These are phyloP conservation scores for Caenorhabditis angaria DNA, from an alignment of 2,888 invertebrate genomes.

Conservation along the genomic window DNA sequence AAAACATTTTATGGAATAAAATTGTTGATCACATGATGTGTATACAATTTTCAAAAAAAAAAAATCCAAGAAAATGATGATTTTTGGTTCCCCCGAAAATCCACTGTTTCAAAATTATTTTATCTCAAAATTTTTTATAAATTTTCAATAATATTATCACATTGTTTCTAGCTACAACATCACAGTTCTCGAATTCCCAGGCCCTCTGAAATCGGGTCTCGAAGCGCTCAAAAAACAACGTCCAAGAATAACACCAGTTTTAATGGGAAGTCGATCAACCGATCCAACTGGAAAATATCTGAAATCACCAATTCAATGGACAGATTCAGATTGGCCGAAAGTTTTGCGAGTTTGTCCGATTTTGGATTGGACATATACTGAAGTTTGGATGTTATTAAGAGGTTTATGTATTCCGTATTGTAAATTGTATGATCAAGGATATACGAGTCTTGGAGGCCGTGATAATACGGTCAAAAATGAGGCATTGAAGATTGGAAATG, in stretches of 20 bases:
- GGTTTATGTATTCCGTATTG: slow-evolving; percentile 87
- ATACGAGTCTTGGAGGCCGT: slow-evolving; percentile 86
- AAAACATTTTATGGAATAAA: no score
- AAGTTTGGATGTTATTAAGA: slow-evolving; percentile 89
- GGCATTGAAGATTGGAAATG: slow-evolving; percentile 26
- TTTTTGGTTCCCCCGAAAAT: no score
- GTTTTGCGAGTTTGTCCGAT: slow-evolving; percentile 79
- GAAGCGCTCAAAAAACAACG: slow-evolving; percentile 76
- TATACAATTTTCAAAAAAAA: no score
- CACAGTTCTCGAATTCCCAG: slow-evolving; percentile 79
- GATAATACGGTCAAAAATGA: slow-evolving; percentile 79
- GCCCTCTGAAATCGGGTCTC: slow-evolving; percentile 82
- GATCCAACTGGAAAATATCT: slow-evolving; percentile 77
- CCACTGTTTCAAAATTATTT: no score
- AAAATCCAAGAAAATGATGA: no score
- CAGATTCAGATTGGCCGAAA: slow-evolving; percentile 89
- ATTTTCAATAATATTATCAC: no score
- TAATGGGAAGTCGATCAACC: slow-evolving; percentile 89
- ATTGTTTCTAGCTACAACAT: slow-evolving; percentile 82
- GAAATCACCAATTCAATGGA: slow-evolving; percentile 74
- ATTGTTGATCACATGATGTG: no score
- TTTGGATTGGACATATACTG: slow-evolving; percentile 73
- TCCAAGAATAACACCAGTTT: slow-evolving; percentile 81
- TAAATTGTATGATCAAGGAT: slow-evolving; percentile 86
- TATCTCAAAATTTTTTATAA: background rate